Conservation (phyloP, 2,797 vertebrate genomes). For the Kryptopterus vitreolus region DNA sequence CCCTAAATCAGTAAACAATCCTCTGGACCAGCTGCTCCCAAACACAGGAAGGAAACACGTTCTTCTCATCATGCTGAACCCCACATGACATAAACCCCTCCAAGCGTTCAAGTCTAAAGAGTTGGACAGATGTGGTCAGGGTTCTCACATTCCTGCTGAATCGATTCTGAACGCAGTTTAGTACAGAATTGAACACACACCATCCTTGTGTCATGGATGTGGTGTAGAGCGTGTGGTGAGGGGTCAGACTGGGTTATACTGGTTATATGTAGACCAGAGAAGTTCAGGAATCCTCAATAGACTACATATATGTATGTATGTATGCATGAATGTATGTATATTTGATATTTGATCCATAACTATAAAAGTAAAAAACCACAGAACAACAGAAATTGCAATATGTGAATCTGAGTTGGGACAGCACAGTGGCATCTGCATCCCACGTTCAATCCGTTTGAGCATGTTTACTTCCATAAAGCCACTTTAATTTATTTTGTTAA, state of each 20-base stretch:
- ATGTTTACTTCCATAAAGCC: background rate
- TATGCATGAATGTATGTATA: too few relatives aligned
- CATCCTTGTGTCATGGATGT: background rate
- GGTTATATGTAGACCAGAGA: background rate
- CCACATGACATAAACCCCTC: constrained; percentile 23
- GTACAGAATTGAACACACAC: background rate
- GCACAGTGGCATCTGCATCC: background rate
- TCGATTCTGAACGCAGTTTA: background rate
- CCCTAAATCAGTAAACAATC: constrained; percentile 51
- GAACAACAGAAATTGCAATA: too few relatives aligned
- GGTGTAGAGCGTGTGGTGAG: background rate
- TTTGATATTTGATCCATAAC: too few relatives aligned
- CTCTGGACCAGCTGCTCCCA: constrained; percentile 46
- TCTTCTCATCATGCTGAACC: constrained; percentile 25
- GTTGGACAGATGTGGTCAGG: constrained; percentile 32
- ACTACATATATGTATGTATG: too few relatives aligned
- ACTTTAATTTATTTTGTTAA: background rate
- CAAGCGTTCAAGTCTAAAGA: constrained; percentile 24
- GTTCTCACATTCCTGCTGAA: constrained; percentile 7
- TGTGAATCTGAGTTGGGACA: background rate
- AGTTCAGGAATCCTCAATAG: background rate
- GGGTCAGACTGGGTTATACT: background rate
- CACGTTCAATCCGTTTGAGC: background rate
- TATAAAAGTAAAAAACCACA: too few relatives aligned
- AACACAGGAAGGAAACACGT: constrained; percentile 54